Evolutionary conservation across 2,888 invertebrate species (phyloP).

Genomic region (Litoditis marina): DNA sequence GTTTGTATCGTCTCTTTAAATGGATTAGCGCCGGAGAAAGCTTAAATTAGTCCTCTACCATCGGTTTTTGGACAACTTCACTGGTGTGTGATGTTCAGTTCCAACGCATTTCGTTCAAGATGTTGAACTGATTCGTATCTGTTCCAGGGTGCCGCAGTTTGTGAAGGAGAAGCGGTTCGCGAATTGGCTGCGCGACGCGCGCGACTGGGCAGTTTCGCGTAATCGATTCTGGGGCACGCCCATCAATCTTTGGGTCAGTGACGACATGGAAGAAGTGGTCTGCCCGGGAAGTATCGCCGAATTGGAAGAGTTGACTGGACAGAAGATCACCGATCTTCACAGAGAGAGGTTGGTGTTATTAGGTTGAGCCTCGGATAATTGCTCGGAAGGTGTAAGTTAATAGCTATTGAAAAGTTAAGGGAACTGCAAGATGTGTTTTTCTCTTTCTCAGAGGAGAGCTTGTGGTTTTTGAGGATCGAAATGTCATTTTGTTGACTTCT

Average conservation of each 20-base stretch:
- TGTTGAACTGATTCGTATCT: neutral
- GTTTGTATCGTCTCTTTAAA: too few species aligned
- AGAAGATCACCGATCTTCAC: conserved; percentile 82
- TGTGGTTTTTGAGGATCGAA: neutral
- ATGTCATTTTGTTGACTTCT: too few species aligned
- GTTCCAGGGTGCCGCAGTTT: conserved; percentile 81
- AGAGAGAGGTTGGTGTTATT: conserved; percentile 72
- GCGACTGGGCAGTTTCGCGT: conserved; percentile 95
- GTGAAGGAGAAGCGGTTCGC: conserved; percentile 96
- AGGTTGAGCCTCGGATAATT: neutral
- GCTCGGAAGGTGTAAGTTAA: neutral
- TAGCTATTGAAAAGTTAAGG: neutral
- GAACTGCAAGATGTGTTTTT: too few species aligned
- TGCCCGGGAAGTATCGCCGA: conserved; percentile 91
- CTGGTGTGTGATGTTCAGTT: neutral
- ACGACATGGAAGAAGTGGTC: conserved; percentile 72
- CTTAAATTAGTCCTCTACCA: too few species aligned
- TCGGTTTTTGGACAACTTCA: neutral
- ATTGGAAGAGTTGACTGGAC: conserved; percentile 78
- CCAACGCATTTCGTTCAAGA: neutral
- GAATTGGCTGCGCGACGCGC: conserved; percentile 93
- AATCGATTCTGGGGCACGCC: conserved; percentile 99
- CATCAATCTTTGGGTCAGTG: conserved; percentile 93
- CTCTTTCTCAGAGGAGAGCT: neutral
- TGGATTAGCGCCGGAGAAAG: too few species aligned